Evolutionary conservation across 1,140 invertebrate genomes (phyloP).

Genomic region (Brachionus koreanus): DNA sequence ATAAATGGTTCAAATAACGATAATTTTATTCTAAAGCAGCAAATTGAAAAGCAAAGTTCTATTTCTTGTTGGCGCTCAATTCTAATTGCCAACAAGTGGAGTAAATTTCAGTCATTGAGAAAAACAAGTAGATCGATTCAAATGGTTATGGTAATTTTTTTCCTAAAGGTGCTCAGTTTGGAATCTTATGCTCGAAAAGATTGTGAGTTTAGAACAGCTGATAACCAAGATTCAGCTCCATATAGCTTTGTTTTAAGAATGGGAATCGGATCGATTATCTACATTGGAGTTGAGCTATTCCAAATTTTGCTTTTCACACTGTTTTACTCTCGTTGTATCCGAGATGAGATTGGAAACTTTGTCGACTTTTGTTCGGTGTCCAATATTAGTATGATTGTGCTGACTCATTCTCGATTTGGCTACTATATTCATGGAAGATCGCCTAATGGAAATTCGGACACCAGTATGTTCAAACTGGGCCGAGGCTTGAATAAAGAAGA

Average conservation of each 20-base stretch:
- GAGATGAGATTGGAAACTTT: slow-evolving; percentile 72
- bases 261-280: neutral
- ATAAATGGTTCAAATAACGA: slow-evolving; percentile 46
- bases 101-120: slow-evolving; percentile 70
- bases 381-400: slow-evolving; percentile 77
- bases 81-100: slow-evolving; percentile 82
- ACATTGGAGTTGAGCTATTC: neutral
- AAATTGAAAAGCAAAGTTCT: slow-evolving; percentile 45
- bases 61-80: slow-evolving; percentile 77
- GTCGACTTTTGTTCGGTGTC: slow-evolving; percentile 75
- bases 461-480: slow-evolving; percentile 74
- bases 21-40: neutral
- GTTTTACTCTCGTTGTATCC: slow-evolving; percentile 59
- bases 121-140: slow-evolving; percentile 66
- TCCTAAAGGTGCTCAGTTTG: slow-evolving; percentile 65
- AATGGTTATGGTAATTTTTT: slow-evolving; percentile 63
- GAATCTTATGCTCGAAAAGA: slow-evolving; percentile 58
- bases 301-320: neutral
- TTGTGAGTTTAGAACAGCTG: slow-evolving; percentile 51
- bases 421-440: slow-evolving; percentile 84
- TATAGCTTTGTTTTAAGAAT: slow-evolving; percentile 46
- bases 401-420: slow-evolving; percentile 69
- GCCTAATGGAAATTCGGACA: slow-evolving; percentile 78
- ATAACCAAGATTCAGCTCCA: slow-evolving; percentile 52
- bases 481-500: slow-evolving; percentile 72